Conservation (phyloP, 2,888 invertebrate species). For the Tuberolachnus salignus region DNA sequence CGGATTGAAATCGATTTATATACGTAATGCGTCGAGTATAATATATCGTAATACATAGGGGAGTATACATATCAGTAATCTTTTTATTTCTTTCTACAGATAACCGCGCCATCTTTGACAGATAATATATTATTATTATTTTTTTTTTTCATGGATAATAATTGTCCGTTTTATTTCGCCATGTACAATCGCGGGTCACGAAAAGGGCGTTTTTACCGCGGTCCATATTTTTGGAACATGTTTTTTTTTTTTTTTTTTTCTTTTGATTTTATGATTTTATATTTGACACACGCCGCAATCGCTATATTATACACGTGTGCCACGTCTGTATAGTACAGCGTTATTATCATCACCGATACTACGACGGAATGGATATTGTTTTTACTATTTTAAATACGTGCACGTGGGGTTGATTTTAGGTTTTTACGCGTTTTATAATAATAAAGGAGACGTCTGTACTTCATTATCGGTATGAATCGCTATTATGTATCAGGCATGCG, state of each 20-base stretch:
- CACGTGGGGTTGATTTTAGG: neutral
- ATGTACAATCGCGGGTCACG: no score
- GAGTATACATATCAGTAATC: conserved; percentile 18
- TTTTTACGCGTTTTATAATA: neutral
- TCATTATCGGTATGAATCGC: conserved; percentile 29
- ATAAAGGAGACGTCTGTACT: conserved; percentile 20
- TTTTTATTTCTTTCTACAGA: neutral
- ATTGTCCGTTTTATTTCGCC: neutral
- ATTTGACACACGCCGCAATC: conserved; percentile 12
- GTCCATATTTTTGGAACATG: conserved; percentile 17
- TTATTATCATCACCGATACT: neutral
- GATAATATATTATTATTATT: conserved; percentile 11
- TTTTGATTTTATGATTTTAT: neutral
- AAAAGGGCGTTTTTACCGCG: neutral
- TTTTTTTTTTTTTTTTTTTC: conserved; percentile 4
- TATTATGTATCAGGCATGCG: no score
- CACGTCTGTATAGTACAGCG: neutral
- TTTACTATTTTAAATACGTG: neutral
- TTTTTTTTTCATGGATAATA: neutral
- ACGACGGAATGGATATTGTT: conserved; percentile 19
- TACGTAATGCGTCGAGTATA: no score
- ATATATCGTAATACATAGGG: no score
- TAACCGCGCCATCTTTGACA: no score
- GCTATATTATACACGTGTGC: neutral
- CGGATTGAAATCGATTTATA: neutral